Evolutionary conservation across 2,888 invertebrate species (phyloP), one percentile per base, ranked within the genome.

Genomic region (Nowickia ferox): DNA sequence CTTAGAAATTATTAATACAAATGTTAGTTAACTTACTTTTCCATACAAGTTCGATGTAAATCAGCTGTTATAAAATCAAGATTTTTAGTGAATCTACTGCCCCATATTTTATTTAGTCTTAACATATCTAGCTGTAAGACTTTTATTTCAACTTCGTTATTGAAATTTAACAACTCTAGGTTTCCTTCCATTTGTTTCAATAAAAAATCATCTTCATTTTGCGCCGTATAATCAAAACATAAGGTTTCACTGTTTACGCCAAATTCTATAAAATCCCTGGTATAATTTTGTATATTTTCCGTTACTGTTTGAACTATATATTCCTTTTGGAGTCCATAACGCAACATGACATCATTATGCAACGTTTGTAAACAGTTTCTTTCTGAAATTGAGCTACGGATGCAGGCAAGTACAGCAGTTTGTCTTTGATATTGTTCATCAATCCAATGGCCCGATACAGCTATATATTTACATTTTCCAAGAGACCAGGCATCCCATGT

Each of bases 31-130:
- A 68, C 84, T 71, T 75, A 84, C 84, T 84, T 84, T 79, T 84
- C 69, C 22, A 84, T 65, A 48, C 61, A 68, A 4, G 15, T 9
- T 42, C 9, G 42, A 59, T 84, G 84, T 9, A 79, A 8, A 48
- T 15, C 10, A 57, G 46, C 55, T 13, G 55, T 68, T 38, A 30
- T n/a, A 0, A 57, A 30, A 19, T 69, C 55, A 1, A 79, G 17
- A 57, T 71, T 9, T 1, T 55, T 42, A 1, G 9, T 17, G n/a
- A 84, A 79, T 9, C 51, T 51, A 1, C 10, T 15, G 19, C 63
- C 51, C 84, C 84, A 84, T 65, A 84, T 71, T 19, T 75, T 75
- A 11, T 69, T 79, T n/a, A 84, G 19, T n/a, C 40, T 75, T 46
- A 69, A 55, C 44, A 84, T 15, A 51, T 84, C 84, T 15, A 84